A percentile compares a stretch with the other conserved stretches of the same genome.
Evolutionary conservation across 2,797 vertebrate species (phyloP).

Genomic region (Denticeps clupeoides): DNA sequence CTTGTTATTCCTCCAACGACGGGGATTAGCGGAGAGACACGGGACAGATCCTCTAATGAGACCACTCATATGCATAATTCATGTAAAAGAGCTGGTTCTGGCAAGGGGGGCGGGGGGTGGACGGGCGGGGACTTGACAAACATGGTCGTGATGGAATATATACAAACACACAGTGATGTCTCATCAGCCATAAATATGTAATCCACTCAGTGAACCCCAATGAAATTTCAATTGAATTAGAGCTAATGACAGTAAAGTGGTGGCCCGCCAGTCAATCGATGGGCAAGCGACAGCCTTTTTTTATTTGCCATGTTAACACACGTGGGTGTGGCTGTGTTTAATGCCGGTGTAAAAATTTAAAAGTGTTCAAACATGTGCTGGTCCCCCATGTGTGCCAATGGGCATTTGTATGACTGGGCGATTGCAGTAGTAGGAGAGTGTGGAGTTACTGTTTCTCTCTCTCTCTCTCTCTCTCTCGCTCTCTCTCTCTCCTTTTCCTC

Average conservation of each 20-base stretch:
- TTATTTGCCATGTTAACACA: not conserved
- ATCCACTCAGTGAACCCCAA: not conserved
- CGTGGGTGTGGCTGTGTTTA: too few relatives aligned
- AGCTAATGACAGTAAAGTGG: conserved; percentile 1
- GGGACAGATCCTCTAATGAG: conserved; percentile 49
- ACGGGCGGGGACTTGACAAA: conserved; percentile 28
- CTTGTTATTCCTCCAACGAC: conserved; percentile 49
- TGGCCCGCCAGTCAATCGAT: not conserved
- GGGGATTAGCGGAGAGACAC: conserved; percentile 46
- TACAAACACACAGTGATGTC: conserved; percentile 9
- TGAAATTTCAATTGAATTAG: conserved; percentile 1
- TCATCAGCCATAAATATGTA: conserved; percentile 1
- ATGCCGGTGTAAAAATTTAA: too few relatives aligned
- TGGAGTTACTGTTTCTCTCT: too few relatives aligned
- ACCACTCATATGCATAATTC: conserved; percentile 55
- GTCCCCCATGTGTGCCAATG: too few relatives aligned
- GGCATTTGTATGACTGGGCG: too few relatives aligned
- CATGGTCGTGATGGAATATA: conserved; percentile 21
- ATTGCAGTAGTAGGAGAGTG: too few relatives aligned
- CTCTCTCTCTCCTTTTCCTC: too few relatives aligned
- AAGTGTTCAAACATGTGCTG: too few relatives aligned
- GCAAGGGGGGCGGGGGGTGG: conserved; percentile 8
- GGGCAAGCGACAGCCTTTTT: not conserved
- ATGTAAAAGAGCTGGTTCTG: conserved; percentile 43
- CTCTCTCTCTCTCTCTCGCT: too few relatives aligned